phyloP scores from a whole-genome alignment of 2,888 invertebrate genomes.

The Phymatocera aterrima region DNA sequence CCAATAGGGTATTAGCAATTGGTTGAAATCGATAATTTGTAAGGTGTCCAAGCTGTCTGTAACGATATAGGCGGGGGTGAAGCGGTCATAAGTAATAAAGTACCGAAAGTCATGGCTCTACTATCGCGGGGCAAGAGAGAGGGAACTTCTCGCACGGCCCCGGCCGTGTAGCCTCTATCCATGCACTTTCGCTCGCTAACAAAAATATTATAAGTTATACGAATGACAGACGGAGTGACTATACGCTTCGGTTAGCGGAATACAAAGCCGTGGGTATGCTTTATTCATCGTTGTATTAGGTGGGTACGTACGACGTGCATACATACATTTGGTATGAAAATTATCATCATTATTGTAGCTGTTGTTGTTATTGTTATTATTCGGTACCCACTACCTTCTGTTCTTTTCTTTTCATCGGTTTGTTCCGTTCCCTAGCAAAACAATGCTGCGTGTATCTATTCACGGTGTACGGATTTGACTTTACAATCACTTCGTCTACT shows the following conservation, averaged over 20 bases:
- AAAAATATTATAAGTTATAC: conserved; percentile 59
- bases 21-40: conserved; percentile 30
- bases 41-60: conserved; percentile 26
- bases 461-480: conserved; percentile 32
- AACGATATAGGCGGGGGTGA: not conserved
- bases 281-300: conserved; percentile 17
- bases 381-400: not conserved
- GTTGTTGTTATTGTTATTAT: conserved; percentile 26
- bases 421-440: not conserved
- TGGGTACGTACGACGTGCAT: not conserved
- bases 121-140: conserved; percentile 31
- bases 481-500: conserved; percentile 33
- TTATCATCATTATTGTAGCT: conserved; percentile 9
- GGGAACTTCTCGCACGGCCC: conserved; percentile 23
- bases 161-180: conserved; percentile 40
- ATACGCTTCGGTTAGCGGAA: conserved; percentile 45
- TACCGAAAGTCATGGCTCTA: conserved; percentile 55
- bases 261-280: conserved; percentile 42
- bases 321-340: conserved; percentile 21
- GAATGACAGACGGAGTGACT: conserved; percentile 56
- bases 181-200: conserved; percentile 56
- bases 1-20: conserved; percentile 11
- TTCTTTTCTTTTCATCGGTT: not conserved
- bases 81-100: conserved; percentile 57
- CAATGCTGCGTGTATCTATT: conserved; percentile 16